A percentile compares a stretch with the other conserved stretches of the same genome.
Evolutionary conservation across 2,888 invertebrate genomes (phyloP).

Genomic region (Drosophila kuntzei): DNA sequence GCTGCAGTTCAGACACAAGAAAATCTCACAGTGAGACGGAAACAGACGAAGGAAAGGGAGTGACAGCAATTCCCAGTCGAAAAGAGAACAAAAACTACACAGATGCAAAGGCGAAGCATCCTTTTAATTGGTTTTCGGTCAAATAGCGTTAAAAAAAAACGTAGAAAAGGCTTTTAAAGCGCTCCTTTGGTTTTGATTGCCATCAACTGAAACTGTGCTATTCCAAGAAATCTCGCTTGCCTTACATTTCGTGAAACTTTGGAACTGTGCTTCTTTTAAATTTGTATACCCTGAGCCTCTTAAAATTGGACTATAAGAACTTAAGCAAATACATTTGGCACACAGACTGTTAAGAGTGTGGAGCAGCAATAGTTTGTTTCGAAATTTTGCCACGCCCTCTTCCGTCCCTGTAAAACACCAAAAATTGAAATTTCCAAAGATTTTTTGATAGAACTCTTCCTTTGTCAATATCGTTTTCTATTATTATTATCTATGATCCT

Average conservation of each 20-base stretch:
- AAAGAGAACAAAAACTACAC: slow-evolving; percentile 58
- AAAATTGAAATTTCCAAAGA: no score
- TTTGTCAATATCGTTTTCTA: no score
- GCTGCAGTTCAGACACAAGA: slow-evolving; percentile 57
- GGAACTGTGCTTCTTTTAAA: neutral
- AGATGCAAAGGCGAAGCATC: slow-evolving; percentile 48
- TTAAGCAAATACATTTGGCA: no score
- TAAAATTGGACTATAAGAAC: no score
- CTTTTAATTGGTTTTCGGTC: slow-evolving; percentile 68
- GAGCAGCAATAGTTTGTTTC: no score
- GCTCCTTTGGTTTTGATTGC: slow-evolving; percentile 35
- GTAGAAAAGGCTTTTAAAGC: slow-evolving; percentile 37
- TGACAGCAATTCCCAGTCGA: slow-evolving; percentile 26
- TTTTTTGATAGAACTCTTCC: no score
- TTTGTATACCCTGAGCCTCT: no score
- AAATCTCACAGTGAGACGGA: slow-evolving; percentile 23
- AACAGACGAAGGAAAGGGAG: neutral
- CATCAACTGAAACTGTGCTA: slow-evolving; percentile 17
- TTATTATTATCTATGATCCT: no score
- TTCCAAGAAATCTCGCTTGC: slow-evolving; percentile 9
- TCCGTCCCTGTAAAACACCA: no score
- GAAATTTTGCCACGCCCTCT: no score
- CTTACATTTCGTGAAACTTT: slow-evolving; percentile 3
- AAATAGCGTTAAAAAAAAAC: slow-evolving; percentile 28
- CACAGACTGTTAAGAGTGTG: no score